These are phyloP conservation scores for Agapornis canus DNA, from an alignment of 2,797 vertebrate genomes.

Conservation along the genomic window DNA sequence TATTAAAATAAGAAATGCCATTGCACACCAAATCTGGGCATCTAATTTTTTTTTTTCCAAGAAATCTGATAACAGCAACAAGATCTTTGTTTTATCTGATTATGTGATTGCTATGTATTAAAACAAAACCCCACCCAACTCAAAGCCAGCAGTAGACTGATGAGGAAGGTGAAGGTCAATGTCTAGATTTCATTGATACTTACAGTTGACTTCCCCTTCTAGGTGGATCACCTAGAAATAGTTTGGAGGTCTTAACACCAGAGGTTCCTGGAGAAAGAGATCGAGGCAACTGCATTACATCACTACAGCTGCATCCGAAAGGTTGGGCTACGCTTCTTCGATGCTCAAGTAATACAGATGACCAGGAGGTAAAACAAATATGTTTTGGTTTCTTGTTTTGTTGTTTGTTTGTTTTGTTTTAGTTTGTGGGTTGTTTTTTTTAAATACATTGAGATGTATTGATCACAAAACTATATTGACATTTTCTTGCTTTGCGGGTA, in stretches of 20 bases:
- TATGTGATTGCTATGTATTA: background rate
- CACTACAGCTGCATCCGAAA: constrained; percentile 96
- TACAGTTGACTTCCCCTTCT: background rate
- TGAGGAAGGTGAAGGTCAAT: background rate
- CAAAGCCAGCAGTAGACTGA: background rate
- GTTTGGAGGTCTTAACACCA: constrained; percentile 93
- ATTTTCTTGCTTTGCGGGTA: background rate
- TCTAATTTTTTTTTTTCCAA: background rate
- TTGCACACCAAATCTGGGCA: background rate
- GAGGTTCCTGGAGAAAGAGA: constrained; percentile 93
- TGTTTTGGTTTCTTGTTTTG: background rate
- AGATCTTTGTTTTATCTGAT: background rate
- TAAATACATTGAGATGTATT: rapidly evolving
- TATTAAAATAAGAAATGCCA: background rate
- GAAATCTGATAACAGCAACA: background rate
- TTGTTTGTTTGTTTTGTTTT: too few relatives aligned
- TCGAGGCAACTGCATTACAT: constrained; percentile 97
- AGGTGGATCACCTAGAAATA: constrained; percentile 94
- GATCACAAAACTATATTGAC: background rate
- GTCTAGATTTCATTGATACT: background rate
- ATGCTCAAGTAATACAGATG: constrained; percentile 97
- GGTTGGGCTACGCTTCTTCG: constrained; percentile 96
- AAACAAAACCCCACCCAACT: background rate
- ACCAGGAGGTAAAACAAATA: constrained; percentile 87
- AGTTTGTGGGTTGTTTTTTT: too few relatives aligned